These are phyloP conservation scores for Acanthosepion pharaonis DNA, from an alignment of 2,888 invertebrate genomes.

Conservation along the genomic window DNA sequence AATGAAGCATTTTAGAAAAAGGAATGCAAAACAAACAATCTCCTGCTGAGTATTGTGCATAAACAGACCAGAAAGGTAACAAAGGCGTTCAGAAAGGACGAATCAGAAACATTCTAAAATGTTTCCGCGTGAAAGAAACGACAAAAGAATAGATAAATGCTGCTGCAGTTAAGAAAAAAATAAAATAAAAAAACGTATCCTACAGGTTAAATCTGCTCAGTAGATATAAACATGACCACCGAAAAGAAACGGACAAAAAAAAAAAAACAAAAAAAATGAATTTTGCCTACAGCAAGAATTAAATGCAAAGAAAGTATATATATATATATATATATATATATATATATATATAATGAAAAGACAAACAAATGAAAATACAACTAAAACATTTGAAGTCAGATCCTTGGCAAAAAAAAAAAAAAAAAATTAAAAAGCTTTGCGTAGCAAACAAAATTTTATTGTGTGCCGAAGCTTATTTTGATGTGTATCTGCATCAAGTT, in stretches of 20 bases:
- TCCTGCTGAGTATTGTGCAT: background rate
- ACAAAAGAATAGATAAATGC: background rate
- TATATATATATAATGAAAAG: background rate
- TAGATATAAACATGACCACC: background rate
- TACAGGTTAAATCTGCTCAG: background rate
- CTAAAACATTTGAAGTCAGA: background rate
- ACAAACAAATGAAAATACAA: background rate
- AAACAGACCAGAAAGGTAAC: background rate
- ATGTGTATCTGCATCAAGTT: constrained; percentile 34
- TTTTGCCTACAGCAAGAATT: background rate
- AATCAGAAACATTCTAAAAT: background rate
- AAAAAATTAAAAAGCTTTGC: background rate
- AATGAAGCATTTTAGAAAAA: background rate
- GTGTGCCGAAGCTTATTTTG: constrained; percentile 38
- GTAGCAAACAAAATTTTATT: background rate
- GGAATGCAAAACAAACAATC: background rate
- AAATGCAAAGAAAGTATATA: background rate
- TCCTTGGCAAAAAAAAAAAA: background rate
- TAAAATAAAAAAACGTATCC: background rate
- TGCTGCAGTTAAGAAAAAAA: background rate
- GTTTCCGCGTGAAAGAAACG: background rate
- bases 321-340: too few relatives aligned
- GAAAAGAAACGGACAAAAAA: background rate
- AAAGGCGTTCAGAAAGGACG: background rate
- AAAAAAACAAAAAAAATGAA: too few relatives aligned